These are phyloP conservation scores for Catamblyrhynchus diadema DNA, from an alignment of 2,797 vertebrate species.

Conservation along the genomic window DNA sequence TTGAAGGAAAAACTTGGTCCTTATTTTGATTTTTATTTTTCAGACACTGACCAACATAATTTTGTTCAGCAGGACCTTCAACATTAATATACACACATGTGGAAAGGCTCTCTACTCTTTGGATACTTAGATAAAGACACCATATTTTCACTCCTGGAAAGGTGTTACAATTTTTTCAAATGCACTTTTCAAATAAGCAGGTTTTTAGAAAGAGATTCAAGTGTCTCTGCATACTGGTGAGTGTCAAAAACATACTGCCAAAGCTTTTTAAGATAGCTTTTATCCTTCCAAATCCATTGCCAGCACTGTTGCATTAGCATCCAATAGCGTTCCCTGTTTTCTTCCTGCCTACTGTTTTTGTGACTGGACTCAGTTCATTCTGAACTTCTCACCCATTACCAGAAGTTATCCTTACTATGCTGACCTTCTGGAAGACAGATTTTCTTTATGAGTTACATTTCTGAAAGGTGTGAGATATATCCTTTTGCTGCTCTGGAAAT, in stretches of 20 bases:
- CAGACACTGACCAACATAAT: not conserved
- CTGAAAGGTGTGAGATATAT: not conserved
- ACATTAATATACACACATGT: not conserved
- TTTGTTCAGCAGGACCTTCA: not conserved
- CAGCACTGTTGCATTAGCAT: not conserved
- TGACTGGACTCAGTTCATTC: not conserved
- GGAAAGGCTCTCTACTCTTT: not conserved
- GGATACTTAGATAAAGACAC: not conserved
- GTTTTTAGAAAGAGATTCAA: constrained; percentile 23
- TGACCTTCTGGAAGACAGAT: not conserved
- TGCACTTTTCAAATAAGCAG: constrained; percentile 16
- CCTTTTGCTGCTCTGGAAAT: not conserved
- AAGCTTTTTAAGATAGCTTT: not conserved
- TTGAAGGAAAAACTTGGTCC: not conserved
- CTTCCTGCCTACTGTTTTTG: not conserved
- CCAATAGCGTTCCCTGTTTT: not conserved
- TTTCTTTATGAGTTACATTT: not conserved
- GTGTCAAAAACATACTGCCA: not conserved
- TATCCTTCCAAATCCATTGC: not conserved
- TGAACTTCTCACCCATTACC: not conserved
- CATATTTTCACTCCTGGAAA: constrained; percentile 2
- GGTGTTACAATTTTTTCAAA: not conserved
- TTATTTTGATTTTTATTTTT: not conserved
- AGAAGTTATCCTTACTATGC: not conserved
- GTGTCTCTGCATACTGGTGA: not conserved